phyloP scores from a whole-genome alignment of 2,797 vertebrate species.

The Antennarius maculatus region DNA sequence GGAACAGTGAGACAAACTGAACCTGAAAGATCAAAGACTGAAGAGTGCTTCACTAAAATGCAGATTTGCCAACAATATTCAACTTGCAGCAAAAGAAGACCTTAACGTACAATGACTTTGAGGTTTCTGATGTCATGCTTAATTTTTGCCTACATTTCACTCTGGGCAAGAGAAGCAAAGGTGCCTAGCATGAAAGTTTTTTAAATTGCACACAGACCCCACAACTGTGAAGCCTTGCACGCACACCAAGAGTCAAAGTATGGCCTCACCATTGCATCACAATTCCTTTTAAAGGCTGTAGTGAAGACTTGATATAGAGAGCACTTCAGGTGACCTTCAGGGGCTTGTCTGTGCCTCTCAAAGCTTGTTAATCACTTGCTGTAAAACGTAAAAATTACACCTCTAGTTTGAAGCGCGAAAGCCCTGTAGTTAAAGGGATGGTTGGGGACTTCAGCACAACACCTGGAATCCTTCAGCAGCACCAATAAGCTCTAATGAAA shows the following conservation, averaged over 20 bases:
- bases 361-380: conserved; percentile 41
- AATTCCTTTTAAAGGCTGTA: not conserved
- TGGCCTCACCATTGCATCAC: conserved; percentile 12
- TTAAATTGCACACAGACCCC: not conserved
- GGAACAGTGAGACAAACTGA: not conserved
- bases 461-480: conserved; percentile 80
- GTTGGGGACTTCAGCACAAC: conserved; percentile 65
- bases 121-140: conserved; percentile 1
- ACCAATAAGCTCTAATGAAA: conserved; percentile 74
- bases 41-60: not conserved
- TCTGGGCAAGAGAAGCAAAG: conserved; percentile 11
- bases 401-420: conserved; percentile 46
- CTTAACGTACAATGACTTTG: not conserved
- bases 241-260: conserved; percentile 4
- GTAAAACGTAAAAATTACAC: conserved; percentile 66
- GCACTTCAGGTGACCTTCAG: conserved; percentile 46
- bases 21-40: not conserved
- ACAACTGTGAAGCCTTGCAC: not conserved
- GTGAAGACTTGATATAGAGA: conserved; percentile 19
- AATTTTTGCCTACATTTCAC: not conserved
- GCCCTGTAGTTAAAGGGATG: conserved; percentile 61
- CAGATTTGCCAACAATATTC: not conserved
- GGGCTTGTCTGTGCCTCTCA: conserved; percentile 22
- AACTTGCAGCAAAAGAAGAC: not conserved
- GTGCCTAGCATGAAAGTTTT: conserved; percentile 1